Conservation (phyloP, 2,113 vertebrate genomes). For the Antennarius striatus region DNA sequence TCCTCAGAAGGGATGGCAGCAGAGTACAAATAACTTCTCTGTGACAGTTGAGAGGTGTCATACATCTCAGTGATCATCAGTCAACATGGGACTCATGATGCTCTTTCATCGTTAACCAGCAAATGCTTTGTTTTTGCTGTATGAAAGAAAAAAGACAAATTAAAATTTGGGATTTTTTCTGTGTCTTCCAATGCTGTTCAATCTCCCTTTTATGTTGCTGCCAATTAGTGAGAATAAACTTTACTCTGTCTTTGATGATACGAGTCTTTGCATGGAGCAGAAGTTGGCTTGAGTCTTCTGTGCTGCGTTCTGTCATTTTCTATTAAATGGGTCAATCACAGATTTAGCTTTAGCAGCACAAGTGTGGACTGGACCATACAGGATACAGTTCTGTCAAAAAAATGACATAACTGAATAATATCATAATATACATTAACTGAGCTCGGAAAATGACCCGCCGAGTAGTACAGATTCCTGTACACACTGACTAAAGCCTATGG, state of each 20-base stretch:
- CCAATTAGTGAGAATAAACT: conserved; percentile 73
- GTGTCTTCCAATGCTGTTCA: conserved; percentile 58
- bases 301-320: conserved; percentile 10
- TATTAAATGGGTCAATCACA: conserved; percentile 35
- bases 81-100: conserved; percentile 79
- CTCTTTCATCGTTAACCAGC: conserved; percentile 80
- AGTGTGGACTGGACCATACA: not conserved
- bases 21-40: conserved; percentile 82
- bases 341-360: conserved; percentile 2
- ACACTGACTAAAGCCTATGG: too few species aligned
- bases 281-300: conserved; percentile 27
- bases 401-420: too few species aligned
- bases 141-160: conserved; percentile 69
- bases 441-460: too few species aligned
- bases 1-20: conserved; percentile 78
- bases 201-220: conserved; percentile 67
- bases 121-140: conserved; percentile 75
- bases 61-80: conserved; percentile 83
- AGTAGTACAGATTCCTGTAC: too few species aligned
- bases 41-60: conserved; percentile 84
- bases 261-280: conserved; percentile 38
- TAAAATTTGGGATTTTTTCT: conserved; percentile 44
- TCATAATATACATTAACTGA: too few species aligned
- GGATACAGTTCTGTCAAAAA: too few species aligned
- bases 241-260: conserved; percentile 62